Percentiles rank a stretch among this genome's conserved stretches.
Evolutionary conservation across 2,888 invertebrate genomes (phyloP).

Genomic region (Habroteleia sp.): DNA sequence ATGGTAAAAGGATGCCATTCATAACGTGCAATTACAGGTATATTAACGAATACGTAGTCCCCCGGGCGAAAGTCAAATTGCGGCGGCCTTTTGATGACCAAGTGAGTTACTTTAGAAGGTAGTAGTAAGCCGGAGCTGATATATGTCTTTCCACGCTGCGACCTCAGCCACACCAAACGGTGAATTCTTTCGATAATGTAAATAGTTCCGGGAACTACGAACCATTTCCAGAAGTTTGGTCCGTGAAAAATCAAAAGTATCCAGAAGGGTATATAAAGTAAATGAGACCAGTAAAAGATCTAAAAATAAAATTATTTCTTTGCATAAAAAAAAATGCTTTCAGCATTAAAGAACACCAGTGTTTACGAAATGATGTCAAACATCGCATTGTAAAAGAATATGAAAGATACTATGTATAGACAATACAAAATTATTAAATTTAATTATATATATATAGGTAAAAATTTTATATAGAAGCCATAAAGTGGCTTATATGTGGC

Average conservation of each 20-base stretch:
- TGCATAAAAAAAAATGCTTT: too few relatives aligned
- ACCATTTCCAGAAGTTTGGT: slow-evolving; percentile 98
- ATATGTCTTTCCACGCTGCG: slow-evolving; percentile 90
- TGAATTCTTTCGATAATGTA: slow-evolving; percentile 90
- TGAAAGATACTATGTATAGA: too few relatives aligned
- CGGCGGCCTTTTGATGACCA: slow-evolving; percentile 92
- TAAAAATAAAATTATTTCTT: too few relatives aligned
- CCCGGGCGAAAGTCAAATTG: slow-evolving; percentile 95
- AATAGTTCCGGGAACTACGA: slow-evolving; percentile 89
- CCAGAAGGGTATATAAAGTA: slow-evolving; percentile 94
- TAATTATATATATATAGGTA: too few relatives aligned
- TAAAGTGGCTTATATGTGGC: too few relatives aligned
- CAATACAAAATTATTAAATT: too few relatives aligned
- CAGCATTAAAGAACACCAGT: too few relatives aligned
- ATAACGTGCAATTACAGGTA: slow-evolving; percentile 94
- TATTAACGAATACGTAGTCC: slow-evolving; percentile 95
- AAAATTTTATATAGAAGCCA: too few relatives aligned
- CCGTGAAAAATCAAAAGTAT: slow-evolving; percentile 91
- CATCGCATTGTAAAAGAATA: too few relatives aligned
- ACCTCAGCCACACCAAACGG: slow-evolving; percentile 82
- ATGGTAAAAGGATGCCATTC: slow-evolving; percentile 99
- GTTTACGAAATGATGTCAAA: too few relatives aligned
- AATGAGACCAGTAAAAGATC: slow-evolving; percentile 97
- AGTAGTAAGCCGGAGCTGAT: slow-evolving; percentile 93
- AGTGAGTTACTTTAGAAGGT: slow-evolving; percentile 94